Evolutionary conservation across 2,888 invertebrate genomes (phyloP), one percentile per base, ranked within the genome.

Genomic region (Aspidapion aeneum): DNA sequence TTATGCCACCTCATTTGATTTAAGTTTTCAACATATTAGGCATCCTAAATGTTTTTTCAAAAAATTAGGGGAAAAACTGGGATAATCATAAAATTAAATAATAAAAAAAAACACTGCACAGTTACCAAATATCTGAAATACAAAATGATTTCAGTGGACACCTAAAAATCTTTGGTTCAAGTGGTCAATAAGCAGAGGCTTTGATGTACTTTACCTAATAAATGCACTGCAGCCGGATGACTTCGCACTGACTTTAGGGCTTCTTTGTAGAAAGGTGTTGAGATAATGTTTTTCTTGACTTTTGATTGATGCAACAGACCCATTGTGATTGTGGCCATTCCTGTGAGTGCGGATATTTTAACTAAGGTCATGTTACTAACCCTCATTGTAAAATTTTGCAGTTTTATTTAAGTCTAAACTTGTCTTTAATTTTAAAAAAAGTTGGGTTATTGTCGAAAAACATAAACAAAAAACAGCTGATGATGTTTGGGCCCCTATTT

Each of bases 321-420:
- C 69, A 85, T 83, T 49, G 81, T 73, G 55, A 81, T 80, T 19
- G 86, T 82, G 9, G 83, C 76, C 3, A 90, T 68, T 16, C 87
- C 88, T 51, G 89, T 87, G 75, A 87, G 82, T 9, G 85, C 84
- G 56, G 87, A 88, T 57, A 89, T 83, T 82, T 86, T 86, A 12
- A 84, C 82, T 20, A 91, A 80, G 48, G 82, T 85, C 69, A 76
- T 77, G 67, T 84, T 86, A 58, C 64, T 71, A 7, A 60, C 18
- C 16, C 51, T 21, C 63, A 67, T 67, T n/a, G 35, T 35, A 3
- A 35, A 35, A 35, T n/a, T n/a, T n/a, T n/a, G n/a, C n/a, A n/a
- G n/a, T n/a, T n/a, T n/a, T n/a, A n/a, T n/a, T n/a, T n/a, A n/a
- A n/a, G n/a, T n/a, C n/a, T n/a, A n/a, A n/a, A n/a, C n/a, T n/a